phyloP scores from a whole-genome alignment of 1,140 invertebrate species.

The Drosophila dunni region DNA sequence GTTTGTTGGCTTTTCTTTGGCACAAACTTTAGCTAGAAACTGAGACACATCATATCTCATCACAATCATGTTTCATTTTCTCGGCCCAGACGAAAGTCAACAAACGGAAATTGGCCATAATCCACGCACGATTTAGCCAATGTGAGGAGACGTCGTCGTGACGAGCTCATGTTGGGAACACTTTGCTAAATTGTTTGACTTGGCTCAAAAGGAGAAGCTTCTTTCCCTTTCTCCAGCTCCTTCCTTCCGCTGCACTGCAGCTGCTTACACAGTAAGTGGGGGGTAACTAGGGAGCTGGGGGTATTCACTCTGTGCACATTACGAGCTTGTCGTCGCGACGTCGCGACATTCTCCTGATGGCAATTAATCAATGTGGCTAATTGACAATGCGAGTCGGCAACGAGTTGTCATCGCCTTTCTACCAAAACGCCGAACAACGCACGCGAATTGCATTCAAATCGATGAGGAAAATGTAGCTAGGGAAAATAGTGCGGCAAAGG shows the following conservation, averaged over 20 bases:
- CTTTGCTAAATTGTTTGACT: conserved; percentile 75
- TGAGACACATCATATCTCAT: conserved; percentile 12
- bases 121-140: conserved; percentile 70
- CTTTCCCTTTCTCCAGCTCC: conserved; percentile 1
- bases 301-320: conserved; percentile 30
- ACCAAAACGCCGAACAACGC: conserved; percentile 30
- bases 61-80: conserved; percentile 9
- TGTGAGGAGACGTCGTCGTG: conserved; percentile 26
- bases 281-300: conserved; percentile 7
- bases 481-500: not conserved
- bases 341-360: conserved; percentile 62
- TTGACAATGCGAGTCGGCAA: conserved; percentile 60
- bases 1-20: conserved; percentile 6
- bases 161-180: conserved; percentile 44
- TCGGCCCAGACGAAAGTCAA: conserved; percentile 30
- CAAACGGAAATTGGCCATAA: conserved; percentile 80
- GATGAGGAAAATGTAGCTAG: conserved; percentile 2
- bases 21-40: conserved; percentile 4
- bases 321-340: conserved; percentile 45
- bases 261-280: not conserved
- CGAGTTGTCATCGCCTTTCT: conserved; percentile 29
- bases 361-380: conserved; percentile 76
- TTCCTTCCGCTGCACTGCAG: conserved; percentile 57
- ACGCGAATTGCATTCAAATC: conserved; percentile 72
- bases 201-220: not conserved